Percentiles rank a stretch among this genome's conserved stretches.
Evolutionary conservation across 2,797 vertebrate genomes (phyloP).

Genomic region (Myiotriccus ornatus): DNA sequence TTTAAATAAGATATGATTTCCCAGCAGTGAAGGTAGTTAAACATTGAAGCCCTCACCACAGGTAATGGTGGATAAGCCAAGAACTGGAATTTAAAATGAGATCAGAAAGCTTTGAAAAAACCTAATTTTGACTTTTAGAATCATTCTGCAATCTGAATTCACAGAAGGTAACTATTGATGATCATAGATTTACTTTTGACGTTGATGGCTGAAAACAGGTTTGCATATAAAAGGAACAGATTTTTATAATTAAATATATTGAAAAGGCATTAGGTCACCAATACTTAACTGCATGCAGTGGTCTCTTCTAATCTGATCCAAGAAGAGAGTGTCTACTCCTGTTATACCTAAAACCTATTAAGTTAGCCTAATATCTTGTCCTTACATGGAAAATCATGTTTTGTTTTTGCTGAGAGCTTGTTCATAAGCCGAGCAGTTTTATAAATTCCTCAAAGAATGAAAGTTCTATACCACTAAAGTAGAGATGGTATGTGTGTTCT

Average conservation of each 20-base stretch:
- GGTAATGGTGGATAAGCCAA: neutral
- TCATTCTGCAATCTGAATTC: neutral
- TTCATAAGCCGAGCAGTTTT: neutral
- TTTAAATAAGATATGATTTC: neutral
- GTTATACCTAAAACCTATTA: neutral
- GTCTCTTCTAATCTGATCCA: neutral
- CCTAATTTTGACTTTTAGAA: neutral
- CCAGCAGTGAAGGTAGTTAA: neutral
- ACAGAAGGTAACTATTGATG: neutral
- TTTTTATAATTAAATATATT: neutral
- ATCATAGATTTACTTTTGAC: neutral
- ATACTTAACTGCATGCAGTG: neutral
- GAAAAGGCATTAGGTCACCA: neutral
- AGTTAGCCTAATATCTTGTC: neutral
- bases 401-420: neutral
- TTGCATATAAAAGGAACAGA: neutral
- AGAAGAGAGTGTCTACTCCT: neutral
- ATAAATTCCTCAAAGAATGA: neutral
- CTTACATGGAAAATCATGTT: neutral
- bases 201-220: neutral
- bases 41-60: neutral
- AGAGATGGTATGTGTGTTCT: fast-evolving
- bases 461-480: neutral
- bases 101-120: neutral
- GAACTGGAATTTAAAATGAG: neutral